phyloP scores from a whole-genome alignment of 2,113 vertebrate species.

The Sciurus niger region DNA sequence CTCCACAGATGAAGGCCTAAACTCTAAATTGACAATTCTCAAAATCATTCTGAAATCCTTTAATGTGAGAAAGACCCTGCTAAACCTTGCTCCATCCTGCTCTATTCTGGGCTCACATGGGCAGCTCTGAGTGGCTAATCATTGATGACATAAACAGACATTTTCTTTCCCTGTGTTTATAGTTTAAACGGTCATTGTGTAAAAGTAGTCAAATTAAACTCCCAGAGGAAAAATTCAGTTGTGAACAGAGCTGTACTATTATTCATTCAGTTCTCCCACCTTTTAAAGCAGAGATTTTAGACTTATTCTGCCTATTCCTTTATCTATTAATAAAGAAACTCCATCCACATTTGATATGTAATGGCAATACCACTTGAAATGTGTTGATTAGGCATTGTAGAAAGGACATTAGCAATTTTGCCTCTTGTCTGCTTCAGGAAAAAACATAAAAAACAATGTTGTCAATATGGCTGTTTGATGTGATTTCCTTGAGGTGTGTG shows the following conservation, averaged over 20 bases:
- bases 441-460: not conserved
- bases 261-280: not conserved
- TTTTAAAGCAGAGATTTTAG: slow-evolving; percentile 36
- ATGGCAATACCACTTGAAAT: not conserved
- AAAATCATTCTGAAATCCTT: slow-evolving; percentile 54
- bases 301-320: not conserved
- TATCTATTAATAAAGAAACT: slow-evolving; percentile 69
- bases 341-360: not conserved
- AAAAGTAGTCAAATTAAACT: slow-evolving; percentile 65
- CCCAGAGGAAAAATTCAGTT: not conserved
- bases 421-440: not conserved
- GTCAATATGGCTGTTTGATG: not conserved
- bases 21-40: slow-evolving; percentile 50
- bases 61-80: slow-evolving; percentile 6
- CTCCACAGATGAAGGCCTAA: slow-evolving; percentile 37
- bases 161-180: not conserved
- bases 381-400: not conserved
- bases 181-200: slow-evolving; percentile 40
- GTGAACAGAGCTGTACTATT: not conserved
- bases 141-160: not conserved
- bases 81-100: not conserved
- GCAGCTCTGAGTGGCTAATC: slow-evolving; percentile 13
- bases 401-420: not conserved
- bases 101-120: not conserved
- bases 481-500: not conserved